Conservation (phyloP, 2,113 vertebrate species). For the Myxocyprinus asiaticus region DNA sequence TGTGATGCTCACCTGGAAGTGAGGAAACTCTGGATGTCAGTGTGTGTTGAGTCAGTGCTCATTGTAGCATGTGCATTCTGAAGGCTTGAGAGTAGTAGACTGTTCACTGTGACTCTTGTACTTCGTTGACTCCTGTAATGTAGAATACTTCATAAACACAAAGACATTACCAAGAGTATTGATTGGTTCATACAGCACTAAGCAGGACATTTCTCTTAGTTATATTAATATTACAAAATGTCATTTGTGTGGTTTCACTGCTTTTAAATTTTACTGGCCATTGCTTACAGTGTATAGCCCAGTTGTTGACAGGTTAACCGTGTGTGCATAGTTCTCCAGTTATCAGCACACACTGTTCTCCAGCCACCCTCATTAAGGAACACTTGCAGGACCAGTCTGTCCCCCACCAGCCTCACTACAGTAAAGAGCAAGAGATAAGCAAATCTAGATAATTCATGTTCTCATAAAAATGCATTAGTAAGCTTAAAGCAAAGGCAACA, state of each 20-base stretch:
- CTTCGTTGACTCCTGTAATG: conserved; percentile 48
- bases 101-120: conserved; percentile 20
- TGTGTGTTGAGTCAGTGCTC: neutral
- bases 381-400: conserved; percentile 76
- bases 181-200: neutral
- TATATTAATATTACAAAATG: neutral
- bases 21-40: conserved; percentile 29
- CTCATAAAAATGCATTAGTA: neutral
- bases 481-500: neutral
- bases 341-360: conserved; percentile 72
- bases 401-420: conserved; percentile 59
- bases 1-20: conserved; percentile 11
- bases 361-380: conserved; percentile 58
- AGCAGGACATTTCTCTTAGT: neutral
- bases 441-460: neutral
- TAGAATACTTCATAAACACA: neutral
- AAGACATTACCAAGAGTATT: neutral
- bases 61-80: conserved; percentile 22
- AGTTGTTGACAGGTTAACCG: conserved; percentile 74
- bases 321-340: conserved; percentile 69
- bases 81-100: conserved; percentile 24
- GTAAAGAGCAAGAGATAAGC: neutral
- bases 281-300: conserved; percentile 75
- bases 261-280: conserved; percentile 41
- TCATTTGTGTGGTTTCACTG: neutral